Base-by-base conservation (phyloP, 2,113 vertebrate genomes). In the human region DNA sequence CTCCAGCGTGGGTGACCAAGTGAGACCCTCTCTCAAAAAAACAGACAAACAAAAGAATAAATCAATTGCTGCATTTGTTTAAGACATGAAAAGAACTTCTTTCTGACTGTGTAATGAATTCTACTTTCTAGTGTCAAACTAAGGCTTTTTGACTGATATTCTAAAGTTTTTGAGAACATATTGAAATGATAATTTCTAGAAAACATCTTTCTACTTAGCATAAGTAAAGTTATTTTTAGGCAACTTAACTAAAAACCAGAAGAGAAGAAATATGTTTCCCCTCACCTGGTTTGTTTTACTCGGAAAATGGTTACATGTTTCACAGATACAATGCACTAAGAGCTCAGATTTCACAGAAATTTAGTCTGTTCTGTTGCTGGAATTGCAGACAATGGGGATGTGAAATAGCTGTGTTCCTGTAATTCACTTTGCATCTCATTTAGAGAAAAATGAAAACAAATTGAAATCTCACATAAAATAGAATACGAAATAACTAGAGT, bases 401-500 rank as follows among this genome's bases (percentile, higher is more conserved):
- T 66, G 25, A 82, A 85, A 95, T 43, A 78, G 23, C 35, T 68
- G 3, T 55, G 8, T 43, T n/a, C 7, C 72, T 78, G 7, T 17
- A 70, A 57, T 45, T 68, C 82, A 75, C 25, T 93, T 93, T 50
- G 32, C 30, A 52, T 79, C n/a, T 92, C 78, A 20, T 20, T 82
- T 82, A 88, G 73, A 92, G 68, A 75, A 70, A 95, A 82, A 79
- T 78, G 6, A 72, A 75, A 96, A 92, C 72, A 93, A 94, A 92
- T 50, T 94, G 78, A 95, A 93, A 87, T 83, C 40, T 90, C 79
- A 57, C 3, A 48, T 38, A 93, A 82, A 84, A 68, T 16, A 84
- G 70, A 57, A 48, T 9, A 90, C 66, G 61, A 96, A 94, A 48
- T 64, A 64, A 59, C 12, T 2, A 40, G n/a, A 64, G 11, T 45